phyloP scores from a whole-genome alignment of 1,140 invertebrate genomes.

The Rhynchophorus ferrugineus region DNA sequence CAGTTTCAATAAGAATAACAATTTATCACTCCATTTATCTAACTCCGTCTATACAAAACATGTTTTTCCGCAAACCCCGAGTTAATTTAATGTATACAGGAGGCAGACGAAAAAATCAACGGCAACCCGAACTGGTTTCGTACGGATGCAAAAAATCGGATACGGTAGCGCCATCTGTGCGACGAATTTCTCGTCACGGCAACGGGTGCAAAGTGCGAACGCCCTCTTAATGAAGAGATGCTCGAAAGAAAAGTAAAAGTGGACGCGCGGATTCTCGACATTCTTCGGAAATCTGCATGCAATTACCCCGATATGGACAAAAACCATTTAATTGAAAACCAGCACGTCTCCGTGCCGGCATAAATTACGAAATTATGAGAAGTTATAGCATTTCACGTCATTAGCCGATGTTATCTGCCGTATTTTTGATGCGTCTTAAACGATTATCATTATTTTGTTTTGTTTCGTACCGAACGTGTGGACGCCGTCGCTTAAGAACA shows the following conservation, averaged over 20 bases:
- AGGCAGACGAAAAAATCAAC: too few species aligned
- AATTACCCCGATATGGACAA: not conserved
- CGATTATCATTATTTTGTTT: not conserved
- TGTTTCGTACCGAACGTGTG: not conserved
- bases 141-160: too few species aligned
- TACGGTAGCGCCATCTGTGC: too few species aligned
- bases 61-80: too few species aligned
- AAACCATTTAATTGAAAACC: not conserved
- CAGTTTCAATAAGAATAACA: too few species aligned
- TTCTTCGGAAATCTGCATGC: not conserved
- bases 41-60: too few species aligned
- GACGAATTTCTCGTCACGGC: too few species aligned
- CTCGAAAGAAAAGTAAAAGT: not conserved
- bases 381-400: not conserved
- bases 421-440: not conserved
- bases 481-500: not conserved
- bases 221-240: not conserved
- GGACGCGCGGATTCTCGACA: not conserved
- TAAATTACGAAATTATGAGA: not conserved
- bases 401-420: not conserved
- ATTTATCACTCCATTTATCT: too few species aligned
- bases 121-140: too few species aligned
- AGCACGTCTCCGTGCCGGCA: not conserved
- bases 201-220: not conserved
- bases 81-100: too few species aligned